A percentile compares a stretch with the other conserved stretches of the same genome.
These are phyloP conservation scores for Florisuga fusca DNA, from an alignment of 2,797 vertebrate species.

Conservation along the genomic window DNA sequence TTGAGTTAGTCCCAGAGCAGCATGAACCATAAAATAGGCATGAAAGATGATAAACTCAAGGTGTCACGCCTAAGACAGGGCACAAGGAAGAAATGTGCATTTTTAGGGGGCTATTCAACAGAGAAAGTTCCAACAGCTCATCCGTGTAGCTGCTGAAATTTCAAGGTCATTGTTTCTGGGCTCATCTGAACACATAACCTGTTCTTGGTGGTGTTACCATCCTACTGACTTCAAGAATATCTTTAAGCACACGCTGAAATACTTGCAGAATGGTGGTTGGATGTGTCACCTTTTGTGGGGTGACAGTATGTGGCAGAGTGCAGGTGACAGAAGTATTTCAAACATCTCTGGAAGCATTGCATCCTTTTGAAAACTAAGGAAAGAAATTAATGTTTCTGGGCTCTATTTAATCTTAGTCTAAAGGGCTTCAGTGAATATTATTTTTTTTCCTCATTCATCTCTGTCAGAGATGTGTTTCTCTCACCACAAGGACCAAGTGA, in stretches of 20 bases:
- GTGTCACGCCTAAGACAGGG: not conserved
- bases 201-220: not conserved
- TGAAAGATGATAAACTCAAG: not conserved
- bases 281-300: not conserved
- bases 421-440: not conserved
- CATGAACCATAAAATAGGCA: not conserved
- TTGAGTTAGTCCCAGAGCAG: not conserved
- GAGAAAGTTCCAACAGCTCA: not conserved
- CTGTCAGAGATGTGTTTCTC: not conserved
- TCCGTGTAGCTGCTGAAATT: not conserved
- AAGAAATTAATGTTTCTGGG: not conserved
- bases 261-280: not conserved
- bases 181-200: not conserved
- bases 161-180: not conserved
- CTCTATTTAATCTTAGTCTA: not conserved
- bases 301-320: not conserved
- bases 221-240: not conserved
- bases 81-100: not conserved
- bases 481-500: not conserved
- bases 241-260: not conserved
- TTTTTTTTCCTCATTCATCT: not conserved
- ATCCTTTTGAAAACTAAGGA: not conserved
- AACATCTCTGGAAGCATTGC: not conserved
- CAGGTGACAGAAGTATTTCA: not conserved
- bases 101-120: not conserved